Evolutionary conservation across 2,113 vertebrate genomes (phyloP).

Genomic region (Hymenochirus boettgeri): DNA sequence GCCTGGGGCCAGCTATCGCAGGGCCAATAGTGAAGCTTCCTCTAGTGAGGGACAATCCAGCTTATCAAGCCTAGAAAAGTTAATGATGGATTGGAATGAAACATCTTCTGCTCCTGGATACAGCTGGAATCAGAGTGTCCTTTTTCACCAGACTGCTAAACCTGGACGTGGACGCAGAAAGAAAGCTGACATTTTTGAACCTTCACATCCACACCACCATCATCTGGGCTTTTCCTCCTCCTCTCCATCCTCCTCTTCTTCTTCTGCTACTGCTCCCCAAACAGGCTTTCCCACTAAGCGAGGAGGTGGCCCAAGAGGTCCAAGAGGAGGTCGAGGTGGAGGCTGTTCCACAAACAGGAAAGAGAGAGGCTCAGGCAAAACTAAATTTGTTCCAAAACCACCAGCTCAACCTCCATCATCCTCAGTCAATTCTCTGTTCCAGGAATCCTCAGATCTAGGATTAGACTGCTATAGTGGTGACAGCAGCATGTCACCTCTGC

Average conservation of each 20-base stretch:
- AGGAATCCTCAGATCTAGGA: constrained; percentile 78
- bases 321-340: constrained; percentile 75
- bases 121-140: constrained; percentile 97
- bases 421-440: constrained; percentile 78
- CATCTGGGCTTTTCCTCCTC: constrained; percentile 75
- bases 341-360: constrained; percentile 81
- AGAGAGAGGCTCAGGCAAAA: constrained; percentile 78
- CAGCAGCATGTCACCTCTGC: constrained; percentile 92
- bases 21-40: constrained; percentile 73
- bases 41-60: constrained; percentile 86
- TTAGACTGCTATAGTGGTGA: constrained; percentile 96
- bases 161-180: constrained; percentile 87
- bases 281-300: constrained; percentile 76
- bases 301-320: constrained; percentile 76
- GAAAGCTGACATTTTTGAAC: constrained; percentile 83
- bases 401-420: constrained; percentile 69
- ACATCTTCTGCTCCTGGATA: constrained; percentile 86
- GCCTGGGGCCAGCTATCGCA: constrained; percentile 66
- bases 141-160: constrained; percentile 92
- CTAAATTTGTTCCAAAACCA: constrained; percentile 65
- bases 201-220: constrained; percentile 55
- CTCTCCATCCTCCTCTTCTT: constrained; percentile 78
- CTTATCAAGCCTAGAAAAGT: constrained; percentile 92
- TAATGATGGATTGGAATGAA: constrained; percentile 99
- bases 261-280: constrained; percentile 58